Evolutionary conservation across 2,113 vertebrate species (phyloP).

Genomic region (Thymallus thymallus): DNA sequence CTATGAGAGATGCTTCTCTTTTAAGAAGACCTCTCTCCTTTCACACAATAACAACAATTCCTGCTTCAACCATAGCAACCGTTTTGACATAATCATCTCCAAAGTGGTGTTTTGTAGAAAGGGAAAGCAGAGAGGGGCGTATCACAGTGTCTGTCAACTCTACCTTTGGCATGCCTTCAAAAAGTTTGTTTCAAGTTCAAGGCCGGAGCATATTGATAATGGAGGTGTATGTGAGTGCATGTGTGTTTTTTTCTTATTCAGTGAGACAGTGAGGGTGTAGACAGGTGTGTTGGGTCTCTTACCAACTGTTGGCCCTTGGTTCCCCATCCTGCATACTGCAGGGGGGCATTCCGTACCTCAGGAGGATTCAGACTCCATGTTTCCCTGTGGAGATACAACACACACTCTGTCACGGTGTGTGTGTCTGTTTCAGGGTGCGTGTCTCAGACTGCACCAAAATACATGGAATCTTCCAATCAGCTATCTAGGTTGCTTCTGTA

Average conservation of each 20-base stretch:
- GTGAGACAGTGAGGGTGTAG: not conserved
- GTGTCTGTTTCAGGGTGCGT: conserved; percentile 13
- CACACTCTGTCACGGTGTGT: not conserved
- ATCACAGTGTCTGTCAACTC: too few relatives aligned
- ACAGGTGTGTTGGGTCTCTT: conserved; percentile 64
- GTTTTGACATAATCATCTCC: not conserved
- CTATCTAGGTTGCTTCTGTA: conserved; percentile 19
- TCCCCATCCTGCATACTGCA: conserved; percentile 96
- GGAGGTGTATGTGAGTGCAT: not conserved
- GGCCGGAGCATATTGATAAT: too few relatives aligned
- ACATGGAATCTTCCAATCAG: not conserved
- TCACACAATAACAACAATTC: not conserved
- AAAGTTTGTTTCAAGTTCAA: too few relatives aligned
- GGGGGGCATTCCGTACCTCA: conserved; percentile 85
- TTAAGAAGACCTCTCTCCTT: too few relatives aligned
- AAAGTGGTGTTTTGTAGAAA: not conserved
- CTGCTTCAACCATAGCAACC: too few relatives aligned
- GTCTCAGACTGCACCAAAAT: conserved; percentile 6
- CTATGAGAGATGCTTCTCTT: too few relatives aligned
- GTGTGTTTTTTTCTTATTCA: not conserved
- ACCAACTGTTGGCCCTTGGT: conserved; percentile 94
- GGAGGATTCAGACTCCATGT: conserved; percentile 87
- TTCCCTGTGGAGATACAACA: conserved; percentile 76
- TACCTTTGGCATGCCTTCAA: too few relatives aligned
- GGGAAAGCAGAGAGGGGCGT: too few relatives aligned